Percentiles rank a stretch among this genome's conserved stretches.
Conservation (phyloP, 2,113 vertebrate genomes). For the Hemiscyllium ocellatum region DNA sequence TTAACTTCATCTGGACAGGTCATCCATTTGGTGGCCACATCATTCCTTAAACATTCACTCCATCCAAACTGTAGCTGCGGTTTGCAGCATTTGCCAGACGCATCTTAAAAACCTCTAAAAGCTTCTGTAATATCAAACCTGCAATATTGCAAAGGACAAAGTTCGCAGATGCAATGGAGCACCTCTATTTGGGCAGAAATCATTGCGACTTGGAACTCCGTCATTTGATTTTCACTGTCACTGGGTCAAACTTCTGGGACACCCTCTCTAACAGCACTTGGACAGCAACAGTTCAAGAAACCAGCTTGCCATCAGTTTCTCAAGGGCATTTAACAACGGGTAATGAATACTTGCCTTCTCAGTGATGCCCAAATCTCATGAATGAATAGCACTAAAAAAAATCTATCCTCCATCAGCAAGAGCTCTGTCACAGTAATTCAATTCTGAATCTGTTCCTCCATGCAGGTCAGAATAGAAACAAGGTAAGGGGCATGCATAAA, state of each 20-base stretch:
- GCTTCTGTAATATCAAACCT: too few relatives aligned
- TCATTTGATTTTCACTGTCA: not conserved
- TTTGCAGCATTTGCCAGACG: too few relatives aligned
- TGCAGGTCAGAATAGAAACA: not conserved
- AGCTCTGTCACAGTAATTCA: not conserved
- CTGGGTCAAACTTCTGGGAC: not conserved
- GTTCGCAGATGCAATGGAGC: too few relatives aligned
- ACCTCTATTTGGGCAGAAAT: too few relatives aligned
- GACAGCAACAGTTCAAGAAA: not conserved
- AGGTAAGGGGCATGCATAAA: not conserved
- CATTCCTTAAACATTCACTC: too few relatives aligned
- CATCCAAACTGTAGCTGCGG: too few relatives aligned
- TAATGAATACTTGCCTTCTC: not conserved
- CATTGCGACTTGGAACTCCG: too few relatives aligned
- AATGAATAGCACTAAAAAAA: not conserved
- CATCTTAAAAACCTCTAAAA: too few relatives aligned
- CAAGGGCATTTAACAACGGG: not conserved
- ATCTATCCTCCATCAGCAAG: not conserved
- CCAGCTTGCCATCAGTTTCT: not conserved
- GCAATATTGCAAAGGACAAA: too few relatives aligned
- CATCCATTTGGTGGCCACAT: too few relatives aligned
- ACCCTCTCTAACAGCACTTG: not conserved
- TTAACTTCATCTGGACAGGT: too few relatives aligned
- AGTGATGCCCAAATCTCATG: not conserved
- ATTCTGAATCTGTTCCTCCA: not conserved